Percentiles rank a stretch among this genome's conserved stretches.
Evolutionary conservation across 2,888 invertebrate species (phyloP).

Genomic region (Imbricaverruca yamaguchii): DNA sequence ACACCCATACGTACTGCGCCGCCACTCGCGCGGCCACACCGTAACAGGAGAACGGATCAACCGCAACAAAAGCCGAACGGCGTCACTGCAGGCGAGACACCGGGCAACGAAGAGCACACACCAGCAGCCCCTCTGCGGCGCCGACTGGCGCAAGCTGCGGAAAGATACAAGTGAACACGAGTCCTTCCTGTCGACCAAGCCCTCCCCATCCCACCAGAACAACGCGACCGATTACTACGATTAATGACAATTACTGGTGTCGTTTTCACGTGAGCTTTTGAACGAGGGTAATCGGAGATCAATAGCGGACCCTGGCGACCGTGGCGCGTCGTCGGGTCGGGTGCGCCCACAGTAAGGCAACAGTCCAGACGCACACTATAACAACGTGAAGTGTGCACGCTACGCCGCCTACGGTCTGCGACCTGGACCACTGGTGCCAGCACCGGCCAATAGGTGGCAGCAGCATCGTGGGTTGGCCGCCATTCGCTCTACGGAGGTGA

Average conservation of each 20-base stretch:
- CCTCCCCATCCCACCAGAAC: not conserved
- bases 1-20: not conserved
- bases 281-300: constrained; percentile 4
- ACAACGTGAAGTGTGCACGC: constrained; percentile 5
- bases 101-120: not conserved
- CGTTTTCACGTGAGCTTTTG: not conserved
- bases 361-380: not conserved
- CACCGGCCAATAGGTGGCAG: not conserved
- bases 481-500: not conserved
- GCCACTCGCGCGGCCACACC: not conserved
- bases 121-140: not conserved
- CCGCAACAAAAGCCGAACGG: not conserved
- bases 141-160: not conserved
- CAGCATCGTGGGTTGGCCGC: not conserved
- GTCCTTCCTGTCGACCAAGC: not conserved
- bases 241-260: not conserved
- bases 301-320: not conserved
- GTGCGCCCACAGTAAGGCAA: not conserved
- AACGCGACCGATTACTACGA: not conserved
- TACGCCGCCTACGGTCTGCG: not conserved
- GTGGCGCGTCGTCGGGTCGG: not conserved
- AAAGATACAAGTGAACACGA: not conserved
- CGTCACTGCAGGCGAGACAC: not conserved
- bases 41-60: not conserved
- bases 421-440: not conserved